Conservation (phyloP, 2,113 vertebrate species). For the Prunella fulvescens region DNA sequence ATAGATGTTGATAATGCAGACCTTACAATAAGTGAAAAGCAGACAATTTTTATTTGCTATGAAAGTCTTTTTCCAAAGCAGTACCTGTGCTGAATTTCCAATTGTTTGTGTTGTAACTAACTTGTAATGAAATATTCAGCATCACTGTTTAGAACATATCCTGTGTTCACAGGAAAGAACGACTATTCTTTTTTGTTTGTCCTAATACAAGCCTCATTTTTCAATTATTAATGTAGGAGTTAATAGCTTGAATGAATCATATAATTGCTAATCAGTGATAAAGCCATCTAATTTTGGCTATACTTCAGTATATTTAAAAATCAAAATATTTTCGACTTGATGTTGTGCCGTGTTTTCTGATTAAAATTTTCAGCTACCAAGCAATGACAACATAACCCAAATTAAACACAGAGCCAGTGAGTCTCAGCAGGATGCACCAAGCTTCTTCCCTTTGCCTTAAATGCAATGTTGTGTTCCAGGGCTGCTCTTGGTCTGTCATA, state of each 20-base stretch:
- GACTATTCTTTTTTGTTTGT: background rate
- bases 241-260: background rate
- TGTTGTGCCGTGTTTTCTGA: background rate
- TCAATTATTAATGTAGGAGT: background rate
- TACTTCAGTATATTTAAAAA: background rate
- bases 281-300: background rate
- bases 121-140: background rate
- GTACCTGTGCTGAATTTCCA: background rate
- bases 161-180: background rate
- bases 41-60: background rate
- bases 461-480: conserved; percentile 72
- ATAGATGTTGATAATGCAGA: background rate
- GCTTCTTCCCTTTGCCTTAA: background rate
- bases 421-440: background rate
- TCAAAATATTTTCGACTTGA: background rate
- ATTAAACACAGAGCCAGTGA: background rate
- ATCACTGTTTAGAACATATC: background rate
- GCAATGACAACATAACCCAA: background rate
- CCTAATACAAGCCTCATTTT: background rate
- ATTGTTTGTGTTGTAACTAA: background rate
- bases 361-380: background rate
- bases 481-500: conserved; percentile 98
- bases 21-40: background rate
- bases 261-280: background rate
- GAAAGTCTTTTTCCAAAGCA: background rate